Conservation (phyloP, 2,797 vertebrate species). For the Anableps anableps region DNA sequence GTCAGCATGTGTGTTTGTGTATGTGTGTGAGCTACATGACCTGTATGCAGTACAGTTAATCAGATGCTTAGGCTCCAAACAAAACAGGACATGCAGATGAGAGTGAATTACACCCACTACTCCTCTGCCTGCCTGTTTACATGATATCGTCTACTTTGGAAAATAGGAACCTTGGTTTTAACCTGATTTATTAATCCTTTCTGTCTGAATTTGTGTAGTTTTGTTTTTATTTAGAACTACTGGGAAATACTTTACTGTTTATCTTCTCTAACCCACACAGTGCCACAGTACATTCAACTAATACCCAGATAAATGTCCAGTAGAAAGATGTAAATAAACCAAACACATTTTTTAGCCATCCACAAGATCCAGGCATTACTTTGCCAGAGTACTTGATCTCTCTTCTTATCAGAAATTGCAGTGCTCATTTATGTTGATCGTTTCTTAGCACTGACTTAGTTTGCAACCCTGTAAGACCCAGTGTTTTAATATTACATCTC, state of each 20-base stretch:
- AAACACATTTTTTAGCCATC: not conserved
- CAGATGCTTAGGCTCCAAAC: not conserved
- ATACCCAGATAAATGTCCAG: not conserved
- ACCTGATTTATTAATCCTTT: not conserved
- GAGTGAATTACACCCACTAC: not conserved
- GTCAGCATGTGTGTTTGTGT: slow-evolving; percentile 8
- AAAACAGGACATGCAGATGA: slow-evolving; percentile 12
- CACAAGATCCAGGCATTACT: not conserved
- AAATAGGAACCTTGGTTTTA: not conserved
- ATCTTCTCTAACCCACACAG: not conserved
- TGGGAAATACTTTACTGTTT: not conserved
- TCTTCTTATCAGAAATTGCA: too few species aligned
- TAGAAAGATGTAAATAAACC: not conserved
- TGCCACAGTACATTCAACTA: not conserved
- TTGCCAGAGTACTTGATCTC: too few species aligned
- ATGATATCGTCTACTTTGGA: not conserved
- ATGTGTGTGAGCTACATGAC: not conserved
- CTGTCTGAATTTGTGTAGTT: not conserved
- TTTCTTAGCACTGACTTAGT: too few species aligned
- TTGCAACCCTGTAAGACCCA: too few species aligned
- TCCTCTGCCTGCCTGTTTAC: not conserved
- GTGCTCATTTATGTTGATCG: too few species aligned
- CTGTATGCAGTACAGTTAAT: slow-evolving; percentile 1
- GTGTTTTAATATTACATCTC: too few species aligned
- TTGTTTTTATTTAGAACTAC: not conserved